These are phyloP conservation scores for Ormia ochracea DNA, from an alignment of 2,888 invertebrate genomes.

Conservation along the genomic window DNA sequence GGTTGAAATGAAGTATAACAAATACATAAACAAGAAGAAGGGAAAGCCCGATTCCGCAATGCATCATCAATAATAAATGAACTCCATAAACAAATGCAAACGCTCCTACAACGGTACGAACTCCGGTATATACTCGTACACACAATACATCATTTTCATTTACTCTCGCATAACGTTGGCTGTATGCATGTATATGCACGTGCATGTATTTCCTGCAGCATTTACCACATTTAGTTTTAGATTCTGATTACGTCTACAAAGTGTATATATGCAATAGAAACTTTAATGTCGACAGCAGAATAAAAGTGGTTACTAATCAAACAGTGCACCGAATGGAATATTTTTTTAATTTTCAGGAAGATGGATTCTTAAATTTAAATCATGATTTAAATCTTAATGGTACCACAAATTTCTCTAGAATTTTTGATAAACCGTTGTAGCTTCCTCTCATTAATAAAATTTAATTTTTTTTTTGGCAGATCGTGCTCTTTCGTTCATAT, in stretches of 20 bases:
- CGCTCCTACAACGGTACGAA: no score
- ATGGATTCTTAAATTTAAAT: no score
- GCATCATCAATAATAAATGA: conserved; percentile 45
- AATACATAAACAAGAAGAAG: no score
- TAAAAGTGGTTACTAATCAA: neutral
- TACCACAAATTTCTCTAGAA: no score
- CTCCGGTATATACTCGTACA: no score
- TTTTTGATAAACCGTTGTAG: no score
- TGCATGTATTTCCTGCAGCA: neutral
- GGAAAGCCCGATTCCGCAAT: conserved; percentile 18
- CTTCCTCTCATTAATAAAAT: neutral
- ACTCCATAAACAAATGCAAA: neutral
- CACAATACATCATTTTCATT: neutral
- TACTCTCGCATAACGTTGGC: neutral
- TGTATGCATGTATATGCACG: neutral
- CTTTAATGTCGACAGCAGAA: conserved; percentile 1
- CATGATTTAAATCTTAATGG: no score
- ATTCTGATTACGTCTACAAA: conserved; percentile 37
- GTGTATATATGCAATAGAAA: conserved; percentile 35
- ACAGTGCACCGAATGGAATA: neutral
- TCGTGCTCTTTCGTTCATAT: neutral
- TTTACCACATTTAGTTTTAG: conserved; percentile 19
- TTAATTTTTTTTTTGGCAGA: neutral
- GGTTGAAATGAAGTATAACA: conserved; percentile 9
- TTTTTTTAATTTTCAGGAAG: no score